phyloP scores from a whole-genome alignment of 2,113 vertebrate genomes.

The Ovis aries region ARS-UI_Ramb_v3.0 NC_056059.1:111249501-111250000 shows the following conservation, averaged over 20 bases:
- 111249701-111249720: constrained; percentile 35
- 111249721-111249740: not conserved
- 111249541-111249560: constrained; percentile 53
- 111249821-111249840: not conserved
- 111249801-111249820: not conserved
- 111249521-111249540: not conserved
- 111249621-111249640: constrained; percentile 65
- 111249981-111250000: not conserved
- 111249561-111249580: constrained; percentile 60
- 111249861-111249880: not conserved
- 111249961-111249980: not conserved
- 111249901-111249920: not conserved
- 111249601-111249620: constrained; percentile 71
- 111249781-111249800: not conserved
- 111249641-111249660: constrained; percentile 60
- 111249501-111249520: constrained; percentile 32
- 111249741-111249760: constrained; percentile 56
- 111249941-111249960: not conserved
- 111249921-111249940: not conserved
- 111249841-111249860: not conserved
- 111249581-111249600: constrained; percentile 60
- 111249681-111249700: constrained; percentile 28
- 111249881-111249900: not conserved
- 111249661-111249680: constrained; percentile 40
- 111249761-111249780: not conserved